Evolutionary conservation across 2,888 invertebrate genomes (phyloP).

Genomic region (Sinelater perroti): DNA sequence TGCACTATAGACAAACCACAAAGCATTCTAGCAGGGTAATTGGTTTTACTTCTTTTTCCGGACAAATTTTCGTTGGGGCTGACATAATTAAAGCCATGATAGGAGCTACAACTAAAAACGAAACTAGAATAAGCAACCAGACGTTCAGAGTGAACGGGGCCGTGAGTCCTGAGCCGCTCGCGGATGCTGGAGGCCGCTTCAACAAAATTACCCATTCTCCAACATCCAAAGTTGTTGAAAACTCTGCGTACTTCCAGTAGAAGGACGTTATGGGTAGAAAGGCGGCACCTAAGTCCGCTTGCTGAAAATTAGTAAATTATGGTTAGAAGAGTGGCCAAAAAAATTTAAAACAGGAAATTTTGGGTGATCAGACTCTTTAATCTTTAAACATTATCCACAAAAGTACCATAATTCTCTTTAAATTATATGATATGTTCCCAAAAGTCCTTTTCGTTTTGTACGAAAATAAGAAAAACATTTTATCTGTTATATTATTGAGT

Average conservation of each 20-base stretch:
- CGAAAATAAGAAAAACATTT: no score
- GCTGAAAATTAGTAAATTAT: constrained; percentile 60
- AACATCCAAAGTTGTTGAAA: constrained; percentile 74
- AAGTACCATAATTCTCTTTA: no score
- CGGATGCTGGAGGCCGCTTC: constrained; percentile 82
- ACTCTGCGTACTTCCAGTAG: constrained; percentile 66
- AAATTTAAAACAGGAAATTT: no score
- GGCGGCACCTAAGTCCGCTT: constrained; percentile 80
- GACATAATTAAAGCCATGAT: constrained; percentile 77
- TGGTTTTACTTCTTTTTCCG: constrained; percentile 65
- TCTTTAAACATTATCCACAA: no score
- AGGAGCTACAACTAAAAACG: constrained; percentile 79
- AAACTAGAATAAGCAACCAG: constrained; percentile 73
- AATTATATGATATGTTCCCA: no score
- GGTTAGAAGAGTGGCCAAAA: not conserved
- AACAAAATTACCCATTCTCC: constrained; percentile 83
- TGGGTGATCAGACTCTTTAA: no score
- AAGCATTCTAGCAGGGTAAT: constrained; percentile 71
- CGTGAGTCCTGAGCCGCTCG: constrained; percentile 81
- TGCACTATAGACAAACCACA: constrained; percentile 90
- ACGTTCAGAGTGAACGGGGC: constrained; percentile 78
- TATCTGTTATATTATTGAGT: no score
- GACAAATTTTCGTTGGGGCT: constrained; percentile 68
- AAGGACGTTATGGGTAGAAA: constrained; percentile 76
- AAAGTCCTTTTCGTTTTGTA: no score